These are phyloP conservation scores for Macrosteles quadrilineatus DNA, from an alignment of 1,140 invertebrate species.

Conservation along the genomic window DNA sequence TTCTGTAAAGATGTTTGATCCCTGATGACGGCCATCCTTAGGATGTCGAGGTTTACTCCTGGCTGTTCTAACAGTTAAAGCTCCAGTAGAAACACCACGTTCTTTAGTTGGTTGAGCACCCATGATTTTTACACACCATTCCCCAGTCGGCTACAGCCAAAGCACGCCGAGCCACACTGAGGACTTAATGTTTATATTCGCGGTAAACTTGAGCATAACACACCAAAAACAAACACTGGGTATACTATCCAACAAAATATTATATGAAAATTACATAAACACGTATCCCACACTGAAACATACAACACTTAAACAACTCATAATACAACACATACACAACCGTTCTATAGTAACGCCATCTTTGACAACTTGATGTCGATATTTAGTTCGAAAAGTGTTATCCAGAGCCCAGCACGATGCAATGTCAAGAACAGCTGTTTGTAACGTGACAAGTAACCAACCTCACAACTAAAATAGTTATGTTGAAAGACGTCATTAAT, in stretches of 20 bases:
- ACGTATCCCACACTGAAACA: not conserved
- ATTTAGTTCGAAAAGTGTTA: constrained; percentile 48
- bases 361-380: constrained; percentile 57
- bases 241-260: not conserved
- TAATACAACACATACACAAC: not conserved
- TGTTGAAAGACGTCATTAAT: too few relatives aligned
- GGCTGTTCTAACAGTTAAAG: constrained; percentile 63
- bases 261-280: constrained; percentile 6
- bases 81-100: constrained; percentile 56
- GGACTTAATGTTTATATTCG: constrained; percentile 29
- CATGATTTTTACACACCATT: constrained; percentile 57
- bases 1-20: constrained; percentile 87
- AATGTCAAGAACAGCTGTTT: constrained; percentile 25
- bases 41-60: constrained; percentile 68
- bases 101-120: constrained; percentile 89
- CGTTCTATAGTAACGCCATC: constrained; percentile 51
- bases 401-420: constrained; percentile 6
- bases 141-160: constrained; percentile 40
- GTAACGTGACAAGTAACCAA: not conserved
- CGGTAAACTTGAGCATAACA: constrained; percentile 31
- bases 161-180: constrained; percentile 42
- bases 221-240: constrained; percentile 16
- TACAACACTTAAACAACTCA: too few relatives aligned
- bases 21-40: constrained; percentile 76
- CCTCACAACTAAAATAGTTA: too few relatives aligned